A percentile compares a stretch with the other conserved stretches of the same genome.
These are phyloP conservation scores for Odontamblyopus rebecca DNA, from an alignment of 2,797 vertebrate species.

Conservation along the genomic window DNA sequence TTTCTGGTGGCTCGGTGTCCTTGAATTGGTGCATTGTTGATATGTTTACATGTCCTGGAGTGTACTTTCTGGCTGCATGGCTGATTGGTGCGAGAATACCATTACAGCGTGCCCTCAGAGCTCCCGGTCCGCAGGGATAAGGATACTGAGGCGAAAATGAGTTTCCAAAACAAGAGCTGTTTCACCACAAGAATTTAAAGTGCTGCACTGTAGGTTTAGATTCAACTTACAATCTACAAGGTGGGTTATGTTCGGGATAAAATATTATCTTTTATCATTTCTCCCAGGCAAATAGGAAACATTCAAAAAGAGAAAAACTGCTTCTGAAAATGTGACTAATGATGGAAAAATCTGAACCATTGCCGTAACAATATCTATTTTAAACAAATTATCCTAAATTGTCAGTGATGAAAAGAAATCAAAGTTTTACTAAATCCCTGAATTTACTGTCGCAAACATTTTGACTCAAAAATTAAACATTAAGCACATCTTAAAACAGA, in stretches of 20 bases:
- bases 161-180: conserved; percentile 3
- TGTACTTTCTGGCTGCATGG: conserved; percentile 6
- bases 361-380: too few relatives aligned
- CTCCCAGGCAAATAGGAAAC: too few relatives aligned
- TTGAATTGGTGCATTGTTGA: conserved; percentile 7
- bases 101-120: conserved; percentile 6
- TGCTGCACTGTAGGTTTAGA: neutral
- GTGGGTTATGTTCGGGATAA: neutral
- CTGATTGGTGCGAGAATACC: conserved; percentile 11
- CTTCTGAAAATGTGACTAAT: too few relatives aligned
- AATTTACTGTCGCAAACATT: too few relatives aligned
- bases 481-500: too few relatives aligned
- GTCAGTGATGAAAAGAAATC: too few relatives aligned
- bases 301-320: too few relatives aligned
- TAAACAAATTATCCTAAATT: too few relatives aligned
- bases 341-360: too few relatives aligned
- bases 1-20: neutral
- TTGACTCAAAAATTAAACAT: too few relatives aligned
- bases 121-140: neutral
- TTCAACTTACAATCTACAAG: neutral
- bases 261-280: neutral
- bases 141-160: conserved; percentile 1
- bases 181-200: conserved; percentile 9
- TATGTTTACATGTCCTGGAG: conserved; percentile 19
- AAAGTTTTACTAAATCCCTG: too few relatives aligned